These are phyloP conservation scores for Margaritifera margaritifera DNA, from an alignment of 2,888 invertebrate genomes.

Conservation along the genomic window DNA sequence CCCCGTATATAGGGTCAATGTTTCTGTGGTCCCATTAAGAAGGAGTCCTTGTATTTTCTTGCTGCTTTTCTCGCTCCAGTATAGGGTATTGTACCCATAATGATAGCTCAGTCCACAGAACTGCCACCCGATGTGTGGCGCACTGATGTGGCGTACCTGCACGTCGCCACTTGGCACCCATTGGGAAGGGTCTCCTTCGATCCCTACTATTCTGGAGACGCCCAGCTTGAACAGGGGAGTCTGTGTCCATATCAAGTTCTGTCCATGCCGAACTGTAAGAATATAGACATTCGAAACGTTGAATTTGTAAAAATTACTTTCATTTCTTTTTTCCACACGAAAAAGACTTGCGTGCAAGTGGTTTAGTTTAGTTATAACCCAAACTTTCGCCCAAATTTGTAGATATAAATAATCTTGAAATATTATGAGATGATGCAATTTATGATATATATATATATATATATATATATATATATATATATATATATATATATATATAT, in stretches of 20 bases:
- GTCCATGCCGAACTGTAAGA: slow-evolving; percentile 61
- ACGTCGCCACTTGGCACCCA: slow-evolving; percentile 61
- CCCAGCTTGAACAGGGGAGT: slow-evolving; percentile 47
- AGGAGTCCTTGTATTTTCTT: slow-evolving; percentile 59
- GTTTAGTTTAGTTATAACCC: too few relatives aligned
- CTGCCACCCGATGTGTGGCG: slow-evolving; percentile 64
- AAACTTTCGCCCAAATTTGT: too few relatives aligned
- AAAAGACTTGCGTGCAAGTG: too few relatives aligned
- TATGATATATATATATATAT: too few relatives aligned
- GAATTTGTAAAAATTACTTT: too few relatives aligned
- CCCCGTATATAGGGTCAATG: slow-evolving; percentile 58
- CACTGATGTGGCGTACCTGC: slow-evolving; percentile 61
- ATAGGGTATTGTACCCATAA: slow-evolving; percentile 52
- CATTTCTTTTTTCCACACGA: too few relatives aligned
- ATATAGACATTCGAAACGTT: not conserved
- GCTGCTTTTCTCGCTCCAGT: slow-evolving; percentile 65
- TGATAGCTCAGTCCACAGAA: slow-evolving; percentile 62
- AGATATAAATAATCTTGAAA: too few relatives aligned
- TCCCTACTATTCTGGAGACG: slow-evolving; percentile 62
- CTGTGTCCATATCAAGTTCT: slow-evolving; percentile 67
- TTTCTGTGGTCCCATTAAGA: slow-evolving; percentile 56
- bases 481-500: too few relatives aligned
- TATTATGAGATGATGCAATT: too few relatives aligned
- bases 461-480: too few relatives aligned
- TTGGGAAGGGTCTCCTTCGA: slow-evolving; percentile 62